Percentiles rank a stretch among this genome's conserved stretches.
phyloP scores from a whole-genome alignment of 64 coral and sea anemone genomes.

The Astreopora myriophthalma region DNA sequence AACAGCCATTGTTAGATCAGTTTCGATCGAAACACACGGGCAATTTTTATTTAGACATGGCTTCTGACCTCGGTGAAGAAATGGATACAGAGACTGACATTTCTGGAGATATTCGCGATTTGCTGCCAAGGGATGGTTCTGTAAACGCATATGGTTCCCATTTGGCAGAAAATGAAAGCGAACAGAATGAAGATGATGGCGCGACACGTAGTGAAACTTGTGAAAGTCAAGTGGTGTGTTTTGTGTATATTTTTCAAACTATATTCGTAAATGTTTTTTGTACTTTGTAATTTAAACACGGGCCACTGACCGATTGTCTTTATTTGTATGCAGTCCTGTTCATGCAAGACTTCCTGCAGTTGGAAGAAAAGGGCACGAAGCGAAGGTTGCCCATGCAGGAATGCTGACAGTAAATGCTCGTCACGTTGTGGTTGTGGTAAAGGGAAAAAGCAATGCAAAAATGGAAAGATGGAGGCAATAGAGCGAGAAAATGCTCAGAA shows the following conservation, averaged over 20 bases:
- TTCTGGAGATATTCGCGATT: background rate
- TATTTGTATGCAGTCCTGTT: conserved; percentile 35
- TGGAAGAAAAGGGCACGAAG: conserved; percentile 14
- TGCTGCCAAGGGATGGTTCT: background rate
- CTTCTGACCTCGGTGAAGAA: background rate
- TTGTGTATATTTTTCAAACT: background rate
- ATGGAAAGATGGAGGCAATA: conserved; percentile 35
- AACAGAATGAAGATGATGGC: background rate
- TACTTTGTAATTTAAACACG: background rate
- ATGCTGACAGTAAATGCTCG: conserved; percentile 40
- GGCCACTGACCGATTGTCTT: background rate
- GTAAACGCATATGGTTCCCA: background rate
- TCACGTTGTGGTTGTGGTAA: conserved; percentile 32
- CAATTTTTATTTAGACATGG: background rate
- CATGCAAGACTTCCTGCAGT: conserved; percentile 40
- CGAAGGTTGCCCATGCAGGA: conserved; percentile 9
- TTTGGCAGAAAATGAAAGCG: background rate
- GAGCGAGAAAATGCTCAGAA: conserved; percentile 52
- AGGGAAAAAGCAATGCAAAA: conserved; percentile 31
- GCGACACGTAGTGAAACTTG: background rate
- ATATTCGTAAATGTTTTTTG: background rate
- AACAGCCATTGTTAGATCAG: background rate
- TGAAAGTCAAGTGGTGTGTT: background rate
- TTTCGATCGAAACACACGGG: background rate
- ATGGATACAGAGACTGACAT: background rate